Evolutionary conservation across 2,888 invertebrate genomes (phyloP), one percentile per base, ranked within the genome.

Genomic region (Amphipyra tragopoginis): DNA sequence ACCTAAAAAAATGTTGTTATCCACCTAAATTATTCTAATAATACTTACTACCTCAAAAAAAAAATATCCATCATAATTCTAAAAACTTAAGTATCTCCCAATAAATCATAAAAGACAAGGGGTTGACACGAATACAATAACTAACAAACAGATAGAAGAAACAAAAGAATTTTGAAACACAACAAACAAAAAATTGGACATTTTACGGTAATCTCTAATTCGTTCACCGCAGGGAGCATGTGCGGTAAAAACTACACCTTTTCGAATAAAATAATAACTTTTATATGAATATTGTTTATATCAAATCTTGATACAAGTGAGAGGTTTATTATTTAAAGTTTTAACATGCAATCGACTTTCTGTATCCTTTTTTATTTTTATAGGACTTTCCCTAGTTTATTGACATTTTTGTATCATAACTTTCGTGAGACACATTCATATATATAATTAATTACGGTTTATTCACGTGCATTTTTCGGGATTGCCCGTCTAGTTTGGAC

Each of bases 211-310:
- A 75, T 62, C 47, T 81, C 61, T 72, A 76, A 82, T 77, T 75
- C 76, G 55, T 51, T 72, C 91, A 61, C 91, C 59, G 74, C 92
- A 89, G 92, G 92, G 88, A 88, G 89, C 73, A 75, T 83, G 21
- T 1, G 10, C 13, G 78, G 65, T 78, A 87, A 86, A 88, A 88
- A 85, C 78, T 59, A 83, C 80, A 86, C 81, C 83, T 83, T 85
- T 78, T 77, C 36, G 40, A 13, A 71, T 85, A 84, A 86, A 86
- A 87, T 83, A 85, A 86, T 82, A 80, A 78, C 47, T 70, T 79
- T 77, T 76, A 69, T 63, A 48, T 50, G 33, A 61, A 56, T 44
- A 55, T 33, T 59, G 53, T 66, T 39, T 58, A 55, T 50, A 53
- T 15, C 13, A 7, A 52, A 42, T 33, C 13, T n/a, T 14, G 40